Base-by-base conservation (phyloP, 2,113 vertebrate species). In the Pimephales promelas region DNA sequence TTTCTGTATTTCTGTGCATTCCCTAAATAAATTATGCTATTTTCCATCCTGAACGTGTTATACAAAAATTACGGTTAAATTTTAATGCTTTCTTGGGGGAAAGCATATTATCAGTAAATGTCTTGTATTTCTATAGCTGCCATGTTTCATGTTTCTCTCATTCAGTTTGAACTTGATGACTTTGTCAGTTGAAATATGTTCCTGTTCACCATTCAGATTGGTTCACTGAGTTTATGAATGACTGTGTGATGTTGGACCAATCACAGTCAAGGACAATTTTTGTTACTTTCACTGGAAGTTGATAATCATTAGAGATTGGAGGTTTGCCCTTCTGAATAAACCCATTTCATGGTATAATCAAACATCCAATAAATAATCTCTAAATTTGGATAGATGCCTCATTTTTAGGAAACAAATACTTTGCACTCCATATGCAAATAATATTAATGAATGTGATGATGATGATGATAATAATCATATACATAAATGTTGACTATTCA, bases 201-300 rank as follows among this genome's bases (percentile, higher is more conserved):
- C 61, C 34, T 43, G 54, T 22, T 61, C 66, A 75, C 59, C 82
- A 61, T 64, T 72, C 70, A n/a, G 79, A 14, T 5, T n/a, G 68
- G 88, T 91, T 92, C 89, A 88, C 28, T 28, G 87, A 87, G 85
- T 91, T 91, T 89, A 79, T 52, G 49, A 81, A 31, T 40, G 18
- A 40, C 43, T 3, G 85, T 18, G 52, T 68, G 7, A 24, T 49
- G 83, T 16, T 84, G 18, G 10, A 84, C 83, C 87, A 88, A 85
- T 87, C 31, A 11, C 18, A 81, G 56, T 83, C 86, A 79, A 49
- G 72, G 81, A 79, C 61, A 62, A 76, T 57, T 84, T 87, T 83
- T 66, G 83, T 83, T 91, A 77, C 77, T 83, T 76, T 82, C 4
- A 74, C 77, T 86, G 75, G 34, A 24, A 76, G 85, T 91, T 89